Base-by-base conservation (phyloP, 2,113 vertebrate genomes). In the Speoplatyrhinus poulsoni region DNA sequence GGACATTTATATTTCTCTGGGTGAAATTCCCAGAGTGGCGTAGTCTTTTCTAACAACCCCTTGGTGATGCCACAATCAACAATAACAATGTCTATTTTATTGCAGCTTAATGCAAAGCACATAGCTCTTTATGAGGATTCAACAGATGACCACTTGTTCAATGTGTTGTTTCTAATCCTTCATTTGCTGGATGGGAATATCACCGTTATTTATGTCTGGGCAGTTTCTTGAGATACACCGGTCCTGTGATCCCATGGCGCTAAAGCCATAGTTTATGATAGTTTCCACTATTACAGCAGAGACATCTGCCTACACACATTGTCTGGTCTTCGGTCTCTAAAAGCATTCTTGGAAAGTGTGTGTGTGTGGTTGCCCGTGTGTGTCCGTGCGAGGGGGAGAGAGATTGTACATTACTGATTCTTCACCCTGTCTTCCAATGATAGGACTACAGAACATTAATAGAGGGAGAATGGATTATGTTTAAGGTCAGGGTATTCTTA, bases 401-500 rank as follows among this genome's bases (percentile, higher is more conserved):
- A 55, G 48, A 62, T 41, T 12, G 50, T 46, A 56, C 63, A 65
- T 76, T 17, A 36, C 26, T 49, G 53, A 36, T 60, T 78, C 32
- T 81, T 80, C 70, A 59, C 70, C 55, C 58, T 65, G 66, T 84
- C 81, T 88, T 85, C 53, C 53, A 60, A 46, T 72, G 71, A 85
- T 86, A 76, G 65, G 63, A 67, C 70, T 77, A 63, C 72, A 75
- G 84, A 3, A 26, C 26, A 26, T 26, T 75, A 83, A 77, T 77
- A 60, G 64, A 66, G 36, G 64, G 61, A 82, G 77, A 87, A 62
- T 75, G 71, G 79, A 86, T 84, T 75, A 70, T 86, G 79, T 83
- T 85, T 85, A 82, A 89, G 86, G 83, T 90, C 85, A 82, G 56
- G 64, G 76, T 91, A 89, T 92, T 90, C 79, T 88, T 89, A 88